These are phyloP conservation scores for Callosobruchus maculatus DNA, from an alignment of 2,888 invertebrate genomes.

Conservation along the genomic window DNA sequence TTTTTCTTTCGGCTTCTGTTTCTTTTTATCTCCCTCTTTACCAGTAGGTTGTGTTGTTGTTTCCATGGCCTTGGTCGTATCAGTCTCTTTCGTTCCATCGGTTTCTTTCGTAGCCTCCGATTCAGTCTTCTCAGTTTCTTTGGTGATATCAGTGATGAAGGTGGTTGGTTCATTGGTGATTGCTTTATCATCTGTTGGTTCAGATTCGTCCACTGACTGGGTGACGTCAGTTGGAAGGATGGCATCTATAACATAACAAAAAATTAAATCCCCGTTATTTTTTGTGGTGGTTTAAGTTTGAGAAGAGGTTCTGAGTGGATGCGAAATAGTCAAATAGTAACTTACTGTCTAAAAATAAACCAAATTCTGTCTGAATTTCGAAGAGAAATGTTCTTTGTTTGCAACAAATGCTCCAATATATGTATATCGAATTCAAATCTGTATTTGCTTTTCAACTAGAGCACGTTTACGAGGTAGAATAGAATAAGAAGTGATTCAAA, in stretches of 20 bases:
- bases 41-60: slow-evolving; percentile 11
- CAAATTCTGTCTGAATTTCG: too few relatives aligned
- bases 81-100: background rate
- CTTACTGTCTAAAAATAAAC: too few relatives aligned
- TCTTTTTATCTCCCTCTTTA: slow-evolving; percentile 19
- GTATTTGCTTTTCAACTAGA: too few relatives aligned
- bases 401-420: too few relatives aligned
- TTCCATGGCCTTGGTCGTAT: slow-evolving; percentile 6
- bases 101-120: slow-evolving; percentile 4
- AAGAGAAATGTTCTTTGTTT: too few relatives aligned
- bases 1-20: background rate
- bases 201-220: slow-evolving; percentile 39
- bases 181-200: slow-evolving; percentile 38
- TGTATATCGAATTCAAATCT: too few relatives aligned
- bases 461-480: too few relatives aligned
- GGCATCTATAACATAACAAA: slow-evolving; percentile 53
- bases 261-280: background rate
- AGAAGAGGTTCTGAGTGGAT: too few relatives aligned
- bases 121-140: slow-evolving; percentile 10
- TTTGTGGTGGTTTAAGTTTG: too few relatives aligned
- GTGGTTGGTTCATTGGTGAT: slow-evolving; percentile 16
- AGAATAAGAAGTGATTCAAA: too few relatives aligned
- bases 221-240: slow-evolving; percentile 60
- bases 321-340: too few relatives aligned
- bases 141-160: background rate